Evolutionary conservation across 2,888 invertebrate genomes (phyloP), one percentile per base, ranked within the genome.

Genomic region (Crioceris asparagi): DNA sequence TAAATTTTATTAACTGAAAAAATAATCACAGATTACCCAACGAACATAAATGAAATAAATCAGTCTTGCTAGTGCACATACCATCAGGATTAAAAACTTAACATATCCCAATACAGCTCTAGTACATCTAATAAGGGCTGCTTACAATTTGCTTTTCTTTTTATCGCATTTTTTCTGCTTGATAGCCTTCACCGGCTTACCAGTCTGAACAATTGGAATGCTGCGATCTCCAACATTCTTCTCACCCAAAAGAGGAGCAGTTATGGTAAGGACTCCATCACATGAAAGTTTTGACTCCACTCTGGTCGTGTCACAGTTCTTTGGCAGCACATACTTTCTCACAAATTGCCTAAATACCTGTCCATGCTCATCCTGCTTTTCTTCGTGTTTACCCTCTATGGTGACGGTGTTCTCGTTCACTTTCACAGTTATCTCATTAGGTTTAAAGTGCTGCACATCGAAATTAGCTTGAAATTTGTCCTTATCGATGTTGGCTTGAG

Each of bases 371-470:
- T 42, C 45, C 21, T 38, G 40, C 18, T 42, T 42, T 16, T 45
- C 45, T 26, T 45, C 40, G 18, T 43, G 42, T 29, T 43, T 39
- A 1, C 39, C 45, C 26, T 45, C 45, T 8, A 45, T 34, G 17
- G 45, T 43, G n/a, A 45, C 29, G 6, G 32, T 23, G 25, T 43
- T 38, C 3, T 35, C 38, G 2, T 38, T 37, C n/a, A 45, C 30
- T 34, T 45, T 45, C 1, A 45, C 43, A 12, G 40, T 32, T 10
- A 45, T 42, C 33, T 43, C 45, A 15, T 40, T 39, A 2, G 45
- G 45, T 27, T 39, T 41, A 38, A 45, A 45, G 21, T 43, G 45
- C 37, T 45, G 45, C 8, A 45, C 42, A 23, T 36, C 42, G 10
- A 42, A 40, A 18, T 41, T 41, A n/a, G 39, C 44, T 16, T 40